phyloP scores from a whole-genome alignment of 1,140 invertebrate species.

The Drepana arcuata region DNA sequence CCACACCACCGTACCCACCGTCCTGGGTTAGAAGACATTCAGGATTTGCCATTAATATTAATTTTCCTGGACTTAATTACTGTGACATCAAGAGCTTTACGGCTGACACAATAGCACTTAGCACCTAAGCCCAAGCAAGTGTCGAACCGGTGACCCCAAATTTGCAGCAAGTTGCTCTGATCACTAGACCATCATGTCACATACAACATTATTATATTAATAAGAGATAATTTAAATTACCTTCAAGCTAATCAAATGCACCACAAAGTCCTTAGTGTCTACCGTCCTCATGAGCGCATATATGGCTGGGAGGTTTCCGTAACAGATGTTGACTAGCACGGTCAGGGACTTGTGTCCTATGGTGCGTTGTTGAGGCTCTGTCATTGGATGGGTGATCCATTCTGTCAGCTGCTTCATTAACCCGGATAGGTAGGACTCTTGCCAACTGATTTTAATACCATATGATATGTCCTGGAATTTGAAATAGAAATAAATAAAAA shows the following conservation, averaged over 20 bases:
- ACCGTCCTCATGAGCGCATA: slow-evolving; percentile 77
- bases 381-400: slow-evolving; percentile 73
- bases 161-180: no score
- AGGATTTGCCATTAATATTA: no score
- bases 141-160: no score
- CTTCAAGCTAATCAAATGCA: slow-evolving; percentile 73
- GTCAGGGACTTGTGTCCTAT: slow-evolving; percentile 75
- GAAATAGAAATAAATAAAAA: not conserved
- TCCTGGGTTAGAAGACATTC: no score
- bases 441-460: slow-evolving; percentile 80
- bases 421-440: slow-evolving; percentile 76
- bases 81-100: no score
- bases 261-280: slow-evolving; percentile 74
- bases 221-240: no score
- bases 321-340: slow-evolving; percentile 81
- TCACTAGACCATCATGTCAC: no score
- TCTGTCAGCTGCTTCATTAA: slow-evolving; percentile 75
- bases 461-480: slow-evolving; percentile 76
- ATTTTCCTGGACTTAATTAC: no score
- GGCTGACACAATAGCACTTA: no score
- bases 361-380: slow-evolving; percentile 68
- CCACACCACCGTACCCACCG: slow-evolving; percentile 53
- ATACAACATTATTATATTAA: no score
- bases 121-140: no score
- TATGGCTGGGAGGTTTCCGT: slow-evolving; percentile 78